Evolutionary conservation across 2,797 vertebrate genomes (phyloP), one percentile per base, ranked within the genome.

Genomic region (Sebastes baramenuke): DNA sequence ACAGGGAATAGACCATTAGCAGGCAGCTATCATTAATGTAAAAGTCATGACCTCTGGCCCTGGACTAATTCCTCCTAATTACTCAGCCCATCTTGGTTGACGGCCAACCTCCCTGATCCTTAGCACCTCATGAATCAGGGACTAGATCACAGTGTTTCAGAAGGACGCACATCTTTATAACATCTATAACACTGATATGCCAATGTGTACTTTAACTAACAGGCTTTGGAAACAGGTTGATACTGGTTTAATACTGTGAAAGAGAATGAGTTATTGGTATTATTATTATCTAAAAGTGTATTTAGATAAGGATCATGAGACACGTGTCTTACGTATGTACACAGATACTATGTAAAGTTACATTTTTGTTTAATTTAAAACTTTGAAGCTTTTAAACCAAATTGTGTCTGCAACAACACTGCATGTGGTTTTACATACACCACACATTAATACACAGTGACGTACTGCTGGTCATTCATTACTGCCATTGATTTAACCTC

Each of bases 21-120:
- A 59, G 16, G 7, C 18, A 60, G 71, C 72, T 66, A 36, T 80
- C 76, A 5, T 32, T 68, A 54, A 67, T 75, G 77, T 62, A 38
- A 74, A 77, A 72, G 78, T 29, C 52, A 8, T 58, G 36, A 75
- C 68, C 83, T 85, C 61, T 67, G 71, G n/a, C 30, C 65, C 56
- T 68, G 8, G 25, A 62, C 42, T 79, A 81, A 82, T 80, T 80
- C 69, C 16, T 75, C 72, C 75, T 81, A 83, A 83, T 89, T 82
- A 87, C 73, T 76, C 55, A 72, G 58, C 55, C 83, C 36, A 30
- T 62, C 42, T 77, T 56, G 72, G 65, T n/a, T 29, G 25, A 75
- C 55, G 24, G 73, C 74, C 76, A 77, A 46, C 9, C 8, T 60
- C 58, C 2, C 27, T 65, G 7, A 76, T 42, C 75, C 32, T 9